Base-by-base conservation (phyloP, 2,113 vertebrate genomes). In the Pteruthius melanotis region DNA sequence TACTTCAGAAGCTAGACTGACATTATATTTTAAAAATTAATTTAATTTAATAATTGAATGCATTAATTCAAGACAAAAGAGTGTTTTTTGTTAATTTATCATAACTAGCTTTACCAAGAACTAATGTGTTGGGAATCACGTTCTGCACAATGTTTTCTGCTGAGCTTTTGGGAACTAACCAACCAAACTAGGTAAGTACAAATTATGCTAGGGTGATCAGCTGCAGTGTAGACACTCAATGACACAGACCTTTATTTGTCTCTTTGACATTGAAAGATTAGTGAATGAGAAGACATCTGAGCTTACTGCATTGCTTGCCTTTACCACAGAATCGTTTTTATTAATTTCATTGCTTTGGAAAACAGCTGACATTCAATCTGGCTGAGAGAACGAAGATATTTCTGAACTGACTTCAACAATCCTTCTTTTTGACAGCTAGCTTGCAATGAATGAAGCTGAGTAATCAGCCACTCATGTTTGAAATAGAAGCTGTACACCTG, bases 381-480 rank as follows among this genome's bases (percentile, higher is more conserved):
- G 13, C 47, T 78, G 64, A 78, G 56, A 92, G n/a, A 94, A 91
- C 35, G 31, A 68, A 81, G 88, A 86, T 81, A 91, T 87, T 97
- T 92, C 86, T 82, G 56, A 92, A 68, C 15, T 81, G 64, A 87
- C 69, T 96, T 89, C 39, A 66, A 45, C 42, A 83, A 75, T 95
- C 72, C 71, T 90, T 96, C 89, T 92, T 91, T 90, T 56, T 94
- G 91, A 97, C 93, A 94, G 52, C 60, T 78, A 68, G 15, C n/a
- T 93, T 87, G 56, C 35, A 89, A 54, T 92, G 91, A 96, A 92
- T 84, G 80, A 93, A 87, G 24, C 64, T 87, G 71, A 81, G 44
- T 92, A 93, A 95, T 94, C 86, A 92, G 33, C 47, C 60, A 78
- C 56, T 93, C 56, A 45, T 85, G 54, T 90, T 89, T 94, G 76